Evolutionary conservation across 2,113 vertebrate species (phyloP).

Genomic region (Butorides virescens): DNA sequence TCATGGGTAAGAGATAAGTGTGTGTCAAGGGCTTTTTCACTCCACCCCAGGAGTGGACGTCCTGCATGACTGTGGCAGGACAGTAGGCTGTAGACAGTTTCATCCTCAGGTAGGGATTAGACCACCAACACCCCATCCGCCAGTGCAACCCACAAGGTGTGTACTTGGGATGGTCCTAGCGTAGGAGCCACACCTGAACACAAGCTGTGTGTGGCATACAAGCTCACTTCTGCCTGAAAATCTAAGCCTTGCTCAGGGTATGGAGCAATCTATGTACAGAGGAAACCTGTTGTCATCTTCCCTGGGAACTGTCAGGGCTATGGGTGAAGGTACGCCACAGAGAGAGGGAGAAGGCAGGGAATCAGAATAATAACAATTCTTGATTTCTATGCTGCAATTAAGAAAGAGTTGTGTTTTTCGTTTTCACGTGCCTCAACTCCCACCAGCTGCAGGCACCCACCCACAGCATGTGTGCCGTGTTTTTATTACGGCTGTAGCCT

Average conservation of each 20-base stretch:
- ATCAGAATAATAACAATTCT: neutral
- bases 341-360: neutral
- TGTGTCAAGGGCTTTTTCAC: neutral
- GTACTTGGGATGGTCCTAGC: neutral
- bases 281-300: neutral
- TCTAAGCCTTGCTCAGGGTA: neutral
- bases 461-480: slow-evolving; percentile 33
- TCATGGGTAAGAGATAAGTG: neutral
- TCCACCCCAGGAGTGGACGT: neutral
- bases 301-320: neutral
- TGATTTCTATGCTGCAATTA: slow-evolving; percentile 15
- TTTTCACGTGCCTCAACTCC: slow-evolving; percentile 54
- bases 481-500: slow-evolving; percentile 58
- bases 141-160: neutral
- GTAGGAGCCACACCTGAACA: neutral
- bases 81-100: neutral
- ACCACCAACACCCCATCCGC: neutral
- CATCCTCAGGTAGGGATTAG: neutral
- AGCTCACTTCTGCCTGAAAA: neutral
- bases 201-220: neutral
- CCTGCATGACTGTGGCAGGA: neutral
- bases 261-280: rapidly evolving
- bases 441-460: slow-evolving; percentile 38
- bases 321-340: neutral
- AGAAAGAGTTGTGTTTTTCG: neutral